These are phyloP conservation scores for Myotis pilosus DNA, from an alignment of 2,797 vertebrate species.

Conservation along the genomic window DNA sequence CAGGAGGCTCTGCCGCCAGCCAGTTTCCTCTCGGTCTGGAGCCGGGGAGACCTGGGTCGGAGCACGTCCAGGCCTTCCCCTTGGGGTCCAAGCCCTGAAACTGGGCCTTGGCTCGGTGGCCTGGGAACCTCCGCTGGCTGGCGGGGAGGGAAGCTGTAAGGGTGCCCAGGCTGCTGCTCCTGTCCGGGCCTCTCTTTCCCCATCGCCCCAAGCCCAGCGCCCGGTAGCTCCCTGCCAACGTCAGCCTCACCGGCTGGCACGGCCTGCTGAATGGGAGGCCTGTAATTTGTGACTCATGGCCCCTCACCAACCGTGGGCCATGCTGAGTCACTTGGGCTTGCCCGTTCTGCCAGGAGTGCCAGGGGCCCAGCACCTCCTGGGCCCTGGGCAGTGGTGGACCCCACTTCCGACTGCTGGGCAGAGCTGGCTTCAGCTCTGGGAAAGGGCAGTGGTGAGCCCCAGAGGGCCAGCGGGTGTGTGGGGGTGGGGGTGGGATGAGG, in stretches of 20 bases:
- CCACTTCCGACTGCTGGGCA: background rate
- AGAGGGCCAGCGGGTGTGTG: background rate
- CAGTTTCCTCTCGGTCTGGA: background rate
- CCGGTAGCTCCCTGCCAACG: background rate
- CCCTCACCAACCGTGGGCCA: background rate
- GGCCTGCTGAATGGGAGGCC: slow-evolving; percentile 20
- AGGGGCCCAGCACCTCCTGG: background rate
- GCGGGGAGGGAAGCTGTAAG: background rate
- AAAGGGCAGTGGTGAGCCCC: background rate
- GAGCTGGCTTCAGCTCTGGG: background rate
- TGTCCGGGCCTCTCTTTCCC: background rate
- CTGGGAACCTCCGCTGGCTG: background rate
- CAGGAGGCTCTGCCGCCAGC: background rate
- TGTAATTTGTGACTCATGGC: slow-evolving; percentile 70
- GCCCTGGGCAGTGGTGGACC: background rate
- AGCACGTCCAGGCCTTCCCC: background rate
- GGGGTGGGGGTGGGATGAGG: no score
- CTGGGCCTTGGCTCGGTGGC: background rate
- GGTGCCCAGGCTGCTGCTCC: background rate
- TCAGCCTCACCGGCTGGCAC: slow-evolving; percentile 20
- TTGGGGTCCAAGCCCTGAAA: background rate
- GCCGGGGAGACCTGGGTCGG: background rate
- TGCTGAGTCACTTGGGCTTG: slow-evolving; percentile 58
- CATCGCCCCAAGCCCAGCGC: background rate
- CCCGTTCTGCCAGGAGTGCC: background rate